These are phyloP conservation scores for Palythoa grandis DNA, from an alignment of 92 coral and sea anemone species.

Conservation along the genomic window DNA sequence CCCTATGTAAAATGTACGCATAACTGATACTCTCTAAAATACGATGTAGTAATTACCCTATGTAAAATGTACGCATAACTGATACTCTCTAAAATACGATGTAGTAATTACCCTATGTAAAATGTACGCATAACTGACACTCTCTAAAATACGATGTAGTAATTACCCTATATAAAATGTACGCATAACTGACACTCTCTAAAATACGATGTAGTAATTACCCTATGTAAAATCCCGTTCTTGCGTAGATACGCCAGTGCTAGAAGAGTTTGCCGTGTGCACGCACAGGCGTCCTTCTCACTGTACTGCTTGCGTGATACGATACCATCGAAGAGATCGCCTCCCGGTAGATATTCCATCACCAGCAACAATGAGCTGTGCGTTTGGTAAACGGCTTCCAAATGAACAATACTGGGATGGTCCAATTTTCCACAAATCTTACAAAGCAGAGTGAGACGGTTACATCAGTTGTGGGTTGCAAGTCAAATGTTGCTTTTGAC, in stretches of 20 bases:
- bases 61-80: too few relatives aligned
- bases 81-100: too few relatives aligned
- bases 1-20: constrained; percentile 93
- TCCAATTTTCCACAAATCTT: constrained; percentile 73
- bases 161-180: too few relatives aligned
- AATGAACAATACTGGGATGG: constrained; percentile 78
- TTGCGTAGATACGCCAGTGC: constrained; percentile 77
- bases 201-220: constrained; percentile 21
- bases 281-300: constrained; percentile 92
- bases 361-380: constrained; percentile 73
- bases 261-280: constrained; percentile 77
- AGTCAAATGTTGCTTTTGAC: too few relatives aligned
- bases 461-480: not conserved
- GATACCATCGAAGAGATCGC: constrained; percentile 96
- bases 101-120: too few relatives aligned
- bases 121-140: too few relatives aligned
- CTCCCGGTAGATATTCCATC: constrained; percentile 92
- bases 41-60: constrained; percentile 82
- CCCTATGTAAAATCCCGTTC: constrained; percentile 86
- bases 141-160: too few relatives aligned
- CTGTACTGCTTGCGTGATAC: constrained; percentile 88
- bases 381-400: constrained; percentile 80
- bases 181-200: too few relatives aligned
- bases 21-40: too few relatives aligned
- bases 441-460: not conserved